Percentiles rank a stretch among this genome's conserved stretches.
These are phyloP conservation scores for Botrylloides violaceus DNA, from an alignment of 23 tunicate genomes.

Conservation along the genomic window DNA sequence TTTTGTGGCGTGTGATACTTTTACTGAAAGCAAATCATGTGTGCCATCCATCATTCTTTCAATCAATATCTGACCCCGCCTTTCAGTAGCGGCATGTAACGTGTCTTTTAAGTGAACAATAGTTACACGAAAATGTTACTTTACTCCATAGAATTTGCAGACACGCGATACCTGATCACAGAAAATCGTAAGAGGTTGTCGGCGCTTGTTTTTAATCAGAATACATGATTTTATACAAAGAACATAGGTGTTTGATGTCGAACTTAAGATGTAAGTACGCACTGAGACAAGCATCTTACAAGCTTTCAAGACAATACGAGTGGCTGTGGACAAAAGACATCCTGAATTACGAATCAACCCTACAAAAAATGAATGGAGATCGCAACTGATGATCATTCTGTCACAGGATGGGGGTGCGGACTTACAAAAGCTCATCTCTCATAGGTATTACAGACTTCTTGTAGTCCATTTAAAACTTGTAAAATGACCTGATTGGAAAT, in stretches of 20 bases:
- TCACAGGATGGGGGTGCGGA: not conserved
- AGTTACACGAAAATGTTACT: slow-evolving; percentile 20
- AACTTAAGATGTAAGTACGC: slow-evolving; percentile 20
- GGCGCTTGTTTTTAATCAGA: slow-evolving; percentile 3
- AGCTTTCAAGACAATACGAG: slow-evolving; percentile 6
- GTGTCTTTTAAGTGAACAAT: not conserved
- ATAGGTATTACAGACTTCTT: not conserved
- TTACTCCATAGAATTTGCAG: not conserved
- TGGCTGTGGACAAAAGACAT: slow-evolving; percentile 1
- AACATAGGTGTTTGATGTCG: slow-evolving; percentile 27
- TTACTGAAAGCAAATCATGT: slow-evolving; percentile 2
- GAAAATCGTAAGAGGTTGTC: slow-evolving; percentile 5
- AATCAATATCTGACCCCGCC: not conserved
- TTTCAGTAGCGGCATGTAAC: not conserved
- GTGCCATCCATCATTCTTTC: not conserved
- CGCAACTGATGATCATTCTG: not conserved
- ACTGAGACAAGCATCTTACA: slow-evolving; percentile 27
- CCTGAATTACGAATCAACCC: slow-evolving; percentile 12
- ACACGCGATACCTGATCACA: slow-evolving; percentile 1
- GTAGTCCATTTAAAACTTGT: not conserved
- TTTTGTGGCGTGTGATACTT: slow-evolving; percentile 14
- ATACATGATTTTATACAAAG: slow-evolving; percentile 6
- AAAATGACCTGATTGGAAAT: slow-evolving; percentile 14
- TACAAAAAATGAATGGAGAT: slow-evolving; percentile 6
- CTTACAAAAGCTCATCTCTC: slow-evolving; percentile 13